Evolutionary conservation across 2,113 vertebrate genomes (phyloP), one percentile per base, ranked within the genome.

Genomic region (Poeciliopsis prolifica): DNA sequence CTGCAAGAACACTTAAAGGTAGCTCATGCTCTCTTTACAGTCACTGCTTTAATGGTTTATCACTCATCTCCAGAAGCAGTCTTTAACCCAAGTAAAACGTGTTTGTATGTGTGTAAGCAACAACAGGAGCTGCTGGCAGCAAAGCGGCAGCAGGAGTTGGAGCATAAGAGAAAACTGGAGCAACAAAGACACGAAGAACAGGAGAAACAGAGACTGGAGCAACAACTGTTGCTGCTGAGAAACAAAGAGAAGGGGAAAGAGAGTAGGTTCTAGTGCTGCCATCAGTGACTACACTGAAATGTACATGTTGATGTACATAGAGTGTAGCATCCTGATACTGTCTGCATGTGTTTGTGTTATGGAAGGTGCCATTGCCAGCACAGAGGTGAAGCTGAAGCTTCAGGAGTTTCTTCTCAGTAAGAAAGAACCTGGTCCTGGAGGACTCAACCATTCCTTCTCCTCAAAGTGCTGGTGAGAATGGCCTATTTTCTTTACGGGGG

Each of bases 1-100:
- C 94, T 98, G 79, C 97, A 98, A 92, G 97, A 98, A 68, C 97
- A 98, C 92, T 94, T 98, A 79, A 98, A 98, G 96, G 97, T 98
- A 17, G 51, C 54, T 30, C 51, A 14, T 51, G 26, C 3, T 26
- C 22, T 48, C 13, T 28, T 17, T 51, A 30, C 13, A 26, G 3
- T 44, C 54, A 66, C 35, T 26, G 3, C 1, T 40, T 15, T 0
- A 9, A 24, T 6, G 15, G 28, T 68, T 61, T 44, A n/a, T 68
- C 22, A 2, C 26, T 65, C 68, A 22, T 22, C 8, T 30, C 17
- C 61, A 37, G 37, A 40, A 66, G 11, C 22, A 17, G 51, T 60
- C 3, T n/a, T n/a, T 71, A 24, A 70, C n/a, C 42, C 33, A 58
- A n/a, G 51, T 58, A n/a, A 19, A 64, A 29, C 66, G 37, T 71